Conservation (phyloP, 2,888 invertebrate species). For the Cerastoderma edule region DNA sequence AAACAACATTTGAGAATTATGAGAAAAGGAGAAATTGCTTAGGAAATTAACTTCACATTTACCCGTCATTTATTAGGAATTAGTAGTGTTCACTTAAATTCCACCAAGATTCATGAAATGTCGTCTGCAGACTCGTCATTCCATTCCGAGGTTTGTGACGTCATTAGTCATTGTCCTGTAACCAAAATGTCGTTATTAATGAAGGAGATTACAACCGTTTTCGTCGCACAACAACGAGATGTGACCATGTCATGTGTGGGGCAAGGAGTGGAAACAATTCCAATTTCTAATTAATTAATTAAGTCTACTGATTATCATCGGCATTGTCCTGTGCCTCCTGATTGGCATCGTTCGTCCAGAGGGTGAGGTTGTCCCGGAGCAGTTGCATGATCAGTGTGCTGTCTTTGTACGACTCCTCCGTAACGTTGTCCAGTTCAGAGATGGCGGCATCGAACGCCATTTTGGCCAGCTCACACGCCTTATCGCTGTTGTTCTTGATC, state of each 20-base stretch:
- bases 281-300: not conserved
- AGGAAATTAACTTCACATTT: too few relatives aligned
- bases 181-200: too few relatives aligned
- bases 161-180: too few relatives aligned
- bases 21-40: too few relatives aligned
- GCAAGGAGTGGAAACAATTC: not conserved
- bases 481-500: constrained; percentile 99
- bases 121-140: too few relatives aligned
- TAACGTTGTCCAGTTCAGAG: constrained; percentile 98
- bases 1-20: too few relatives aligned
- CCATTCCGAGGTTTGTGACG: too few relatives aligned
- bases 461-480: constrained; percentile 99
- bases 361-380: constrained; percentile 88
- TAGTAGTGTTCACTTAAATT: too few relatives aligned
- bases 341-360: constrained; percentile 95
- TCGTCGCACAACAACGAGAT: not conserved
- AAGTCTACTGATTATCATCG: constrained; percentile 23
- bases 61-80: too few relatives aligned
- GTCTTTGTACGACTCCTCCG: constrained; percentile 99
- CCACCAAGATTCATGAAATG: too few relatives aligned
- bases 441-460: constrained; percentile 99
- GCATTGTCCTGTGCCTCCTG: constrained; percentile 85
- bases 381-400: constrained; percentile 99
- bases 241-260: not conserved
- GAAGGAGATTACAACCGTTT: too few relatives aligned